Base-by-base conservation (phyloP, 2,888 invertebrate species). In the Synergus itoensis region DNA sequence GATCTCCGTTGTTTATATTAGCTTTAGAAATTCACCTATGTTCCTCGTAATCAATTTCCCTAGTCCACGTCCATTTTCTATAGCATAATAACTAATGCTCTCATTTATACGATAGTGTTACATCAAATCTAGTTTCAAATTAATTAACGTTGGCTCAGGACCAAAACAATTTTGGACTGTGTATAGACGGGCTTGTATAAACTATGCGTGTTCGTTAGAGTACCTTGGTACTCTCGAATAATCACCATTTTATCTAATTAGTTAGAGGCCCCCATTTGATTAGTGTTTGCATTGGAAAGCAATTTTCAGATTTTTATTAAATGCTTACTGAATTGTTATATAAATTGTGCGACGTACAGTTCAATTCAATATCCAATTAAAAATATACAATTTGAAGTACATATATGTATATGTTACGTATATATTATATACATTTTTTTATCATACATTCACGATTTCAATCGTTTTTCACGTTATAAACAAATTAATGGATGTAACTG, bases 101-200 rank as follows among this genome's bases (percentile, higher is more conserved):
- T 53, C n/a, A 9, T 73, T 73, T 73, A 73, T 73, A 73, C 73
- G 36, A 73, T n/a, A 48, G 16, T 53, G 53, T 73, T 53, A 73
- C 48, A 73, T 73, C 53, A 73, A 73, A 73, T 73, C 73, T 73
- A 73, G 36, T 73, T 73, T n/a, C 16, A 53, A 73, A 73, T 73
- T 73, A 73, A 73, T 73, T 73, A 73, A 16, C 53, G 16, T 14
- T 73, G 73, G 73, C 73, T 73, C n/a, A 16, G 53, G 28, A 73
- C 73, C 73, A 73, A 73, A 73, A 45, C 69, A 73, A 16, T 53
- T 73, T 73, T 73, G n/a, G 73, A 12, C 11, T 48, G 36, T 73
- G 36, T 48, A 36, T 73, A 73, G 28, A 28, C 36, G 28, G 28
- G 36, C 14, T 48, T 36, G 53, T 48, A 40, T 69, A 48, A 69